Base-by-base conservation (phyloP, 1,140 invertebrate species). In the Lamellibrachia luymesi region DNA sequence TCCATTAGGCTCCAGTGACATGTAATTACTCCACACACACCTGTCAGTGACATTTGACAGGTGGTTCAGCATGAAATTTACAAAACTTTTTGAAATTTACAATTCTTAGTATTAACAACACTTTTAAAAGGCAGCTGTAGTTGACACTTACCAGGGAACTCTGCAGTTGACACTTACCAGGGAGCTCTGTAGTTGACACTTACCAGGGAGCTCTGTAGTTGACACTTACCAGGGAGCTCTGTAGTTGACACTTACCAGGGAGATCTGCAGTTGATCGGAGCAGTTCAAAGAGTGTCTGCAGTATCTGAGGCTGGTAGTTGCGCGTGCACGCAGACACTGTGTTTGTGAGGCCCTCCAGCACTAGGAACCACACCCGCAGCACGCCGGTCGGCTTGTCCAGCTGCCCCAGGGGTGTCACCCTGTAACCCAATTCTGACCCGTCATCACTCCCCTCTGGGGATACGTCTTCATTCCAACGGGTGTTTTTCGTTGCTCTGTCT, bases 341-440 rank as follows among this genome's bases (percentile, higher is more conserved):
- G 56, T 98, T 98, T 8, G 98, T 98, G 27, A 99, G 96, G 0
- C 98, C 98, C 96, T 99, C 98, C n/a, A 99, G 97, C 0, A 99
- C 96, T 64, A 98, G 97, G 95, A 98, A 98, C 98, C 98, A 99
- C 0, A 99, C 98, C 95, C 98, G 98, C 0, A 99, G 96, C 92
- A 99, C 98, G 1, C 98, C 98, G 95, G 98, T 98, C 1, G 97
- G 97, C 94, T 97, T 98, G 95, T 98, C 98, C 95, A 98, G 97
- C 4, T 94, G 93, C 27, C 95, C 95, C 51, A 96, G 93, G 38
- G 94, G 91, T n/a, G 51, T 94, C 90, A 2, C 94, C 93, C 7
- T 95, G 95, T 93, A 80, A 10, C 49, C 50, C 25, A 27, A 91
- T 13, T 49, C 38, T 91, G 50, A 13, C 22, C 90, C 92, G 10